Percentiles rank a stretch among this genome's conserved stretches.
Conservation (phyloP, 2,797 vertebrate species). For the Phataginus tricuspis region DNA sequence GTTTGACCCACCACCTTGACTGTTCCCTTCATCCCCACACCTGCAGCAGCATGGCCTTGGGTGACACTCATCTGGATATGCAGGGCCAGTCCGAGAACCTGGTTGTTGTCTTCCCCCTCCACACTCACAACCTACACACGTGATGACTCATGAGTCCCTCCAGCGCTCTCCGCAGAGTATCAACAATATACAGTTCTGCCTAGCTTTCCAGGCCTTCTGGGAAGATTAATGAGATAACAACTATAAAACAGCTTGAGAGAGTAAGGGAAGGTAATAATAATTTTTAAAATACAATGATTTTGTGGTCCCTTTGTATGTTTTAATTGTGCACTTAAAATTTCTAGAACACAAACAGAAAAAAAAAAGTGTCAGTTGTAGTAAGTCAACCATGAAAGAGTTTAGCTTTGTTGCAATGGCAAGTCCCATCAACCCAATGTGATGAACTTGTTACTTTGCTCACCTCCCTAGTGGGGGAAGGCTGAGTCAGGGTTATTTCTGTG, state of each 20-base stretch:
- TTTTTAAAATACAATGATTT: neutral
- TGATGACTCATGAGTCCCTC: neutral
- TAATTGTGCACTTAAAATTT: neutral
- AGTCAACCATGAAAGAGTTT: neutral
- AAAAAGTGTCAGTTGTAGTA: neutral
- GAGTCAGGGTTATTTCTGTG: neutral
- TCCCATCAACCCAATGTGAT: neutral
- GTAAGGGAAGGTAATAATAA: neutral
- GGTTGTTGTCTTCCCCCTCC: neutral
- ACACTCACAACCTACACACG: fast-evolving
- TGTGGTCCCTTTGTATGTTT: neutral
- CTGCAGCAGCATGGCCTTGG: neutral
- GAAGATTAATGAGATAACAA: neutral
- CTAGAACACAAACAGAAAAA: neutral
- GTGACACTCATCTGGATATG: neutral
- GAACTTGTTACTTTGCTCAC: neutral
- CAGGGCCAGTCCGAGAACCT: neutral
- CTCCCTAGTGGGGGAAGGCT: neutral
- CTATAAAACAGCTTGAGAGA: neutral
- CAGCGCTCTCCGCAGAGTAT: neutral
- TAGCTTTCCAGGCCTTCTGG: neutral
- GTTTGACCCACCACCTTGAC: neutral
- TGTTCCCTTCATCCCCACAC: neutral
- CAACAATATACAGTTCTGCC: neutral
- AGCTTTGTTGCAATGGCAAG: neutral